phyloP scores from a whole-genome alignment of 2,797 vertebrate genomes.

The Melanotaenia boesemani region DNA sequence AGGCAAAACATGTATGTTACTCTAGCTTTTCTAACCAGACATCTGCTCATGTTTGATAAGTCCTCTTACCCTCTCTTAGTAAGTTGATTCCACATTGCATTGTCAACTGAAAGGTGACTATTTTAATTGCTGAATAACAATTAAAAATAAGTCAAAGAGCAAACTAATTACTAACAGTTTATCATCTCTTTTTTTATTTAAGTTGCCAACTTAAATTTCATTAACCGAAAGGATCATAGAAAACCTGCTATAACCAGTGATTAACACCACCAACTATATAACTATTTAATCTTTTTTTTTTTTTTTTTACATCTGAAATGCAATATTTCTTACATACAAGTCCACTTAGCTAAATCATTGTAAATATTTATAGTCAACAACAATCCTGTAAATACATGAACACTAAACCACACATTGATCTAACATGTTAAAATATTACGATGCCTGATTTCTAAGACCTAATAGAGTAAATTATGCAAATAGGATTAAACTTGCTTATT shows the following conservation, averaged over 20 bases:
- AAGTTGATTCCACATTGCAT: background rate
- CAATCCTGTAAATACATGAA: too few species aligned
- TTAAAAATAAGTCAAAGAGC: background rate
- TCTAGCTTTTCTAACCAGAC: slow-evolving; percentile 7
- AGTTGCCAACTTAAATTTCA: too few species aligned
- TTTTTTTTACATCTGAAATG: background rate
- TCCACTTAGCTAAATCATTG: background rate
- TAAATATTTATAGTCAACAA: too few species aligned
- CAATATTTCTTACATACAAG: background rate
- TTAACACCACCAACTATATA: background rate
- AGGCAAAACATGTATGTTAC: background rate
- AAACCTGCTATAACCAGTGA: background rate
- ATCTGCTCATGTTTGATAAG: slow-evolving; percentile 1
- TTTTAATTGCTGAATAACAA: background rate
- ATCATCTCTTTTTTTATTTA: too few species aligned
- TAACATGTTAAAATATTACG: too few species aligned
- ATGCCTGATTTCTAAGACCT: background rate
- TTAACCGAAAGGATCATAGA: background rate
- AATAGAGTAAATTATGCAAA: background rate
- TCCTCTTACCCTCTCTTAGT: background rate
- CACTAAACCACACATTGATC: background rate
- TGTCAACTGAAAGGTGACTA: background rate
- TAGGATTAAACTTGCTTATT: too few species aligned
- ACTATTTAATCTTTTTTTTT: too few species aligned
- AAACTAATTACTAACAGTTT: background rate